Conservation (phyloP, 2,888 invertebrate species). For the Mimachlamys varia region DNA sequence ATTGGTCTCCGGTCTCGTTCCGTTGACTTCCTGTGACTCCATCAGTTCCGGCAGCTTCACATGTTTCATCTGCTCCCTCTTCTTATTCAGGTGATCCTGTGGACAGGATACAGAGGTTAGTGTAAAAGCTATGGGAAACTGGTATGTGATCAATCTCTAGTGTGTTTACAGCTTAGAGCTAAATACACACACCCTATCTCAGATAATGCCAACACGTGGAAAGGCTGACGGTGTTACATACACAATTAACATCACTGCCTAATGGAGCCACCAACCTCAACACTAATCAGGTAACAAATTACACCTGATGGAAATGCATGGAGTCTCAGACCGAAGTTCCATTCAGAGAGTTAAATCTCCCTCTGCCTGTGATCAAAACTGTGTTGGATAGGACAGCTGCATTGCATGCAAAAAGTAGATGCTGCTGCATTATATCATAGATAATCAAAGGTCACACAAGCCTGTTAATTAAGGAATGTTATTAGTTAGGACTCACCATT, state of each 20-base stretch:
- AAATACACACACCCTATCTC: not conserved
- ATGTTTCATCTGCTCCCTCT: conserved; percentile 70
- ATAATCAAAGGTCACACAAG: too few species aligned
- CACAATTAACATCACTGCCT: not conserved
- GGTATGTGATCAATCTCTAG: too few species aligned
- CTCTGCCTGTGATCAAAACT: not conserved
- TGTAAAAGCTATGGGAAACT: not conserved
- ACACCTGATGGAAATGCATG: not conserved
- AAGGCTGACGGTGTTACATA: not conserved
- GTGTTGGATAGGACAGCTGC: not conserved
- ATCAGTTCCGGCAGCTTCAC: conserved; percentile 74
- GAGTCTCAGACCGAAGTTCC: not conserved
- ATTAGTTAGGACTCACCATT: too few species aligned
- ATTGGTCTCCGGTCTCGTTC: conserved; percentile 2
- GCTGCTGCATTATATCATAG: too few species aligned
- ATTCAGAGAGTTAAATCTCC: not conserved
- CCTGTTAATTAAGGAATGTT: too few species aligned
- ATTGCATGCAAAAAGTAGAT: not conserved
- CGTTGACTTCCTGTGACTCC: conserved; percentile 59
- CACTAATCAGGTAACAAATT: not conserved
- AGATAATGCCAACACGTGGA: not conserved
- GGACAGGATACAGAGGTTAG: conserved; percentile 41
- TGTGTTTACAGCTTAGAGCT: not conserved
- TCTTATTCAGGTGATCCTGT: conserved; percentile 75
- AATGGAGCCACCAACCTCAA: not conserved